phyloP scores from a whole-genome alignment of 2,888 invertebrate genomes.

The Stenodema calcarata region DNA sequence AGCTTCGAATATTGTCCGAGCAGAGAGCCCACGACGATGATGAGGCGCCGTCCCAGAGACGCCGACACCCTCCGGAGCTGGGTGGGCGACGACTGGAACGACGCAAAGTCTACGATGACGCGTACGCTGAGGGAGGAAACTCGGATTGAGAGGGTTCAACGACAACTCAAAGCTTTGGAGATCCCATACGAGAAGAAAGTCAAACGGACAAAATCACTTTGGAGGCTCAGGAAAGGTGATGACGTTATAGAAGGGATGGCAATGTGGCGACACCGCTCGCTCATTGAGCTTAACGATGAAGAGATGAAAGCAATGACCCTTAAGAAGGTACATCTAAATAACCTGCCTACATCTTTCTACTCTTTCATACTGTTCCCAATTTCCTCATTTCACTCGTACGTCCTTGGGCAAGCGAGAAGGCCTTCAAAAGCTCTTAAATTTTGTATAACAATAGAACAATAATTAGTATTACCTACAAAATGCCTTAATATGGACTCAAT shows the following conservation, averaged over 20 bases:
- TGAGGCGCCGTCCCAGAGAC: slow-evolving; percentile 31
- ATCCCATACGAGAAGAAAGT: slow-evolving; percentile 64
- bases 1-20: not conserved
- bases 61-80: slow-evolving; percentile 52
- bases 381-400: too few species aligned
- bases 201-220: slow-evolving; percentile 84
- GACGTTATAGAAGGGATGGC: slow-evolving; percentile 87
- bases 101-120: slow-evolving; percentile 45
- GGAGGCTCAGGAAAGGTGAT: slow-evolving; percentile 78
- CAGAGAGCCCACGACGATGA: slow-evolving; percentile 29
- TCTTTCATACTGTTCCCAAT: too few species aligned
- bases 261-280: slow-evolving; percentile 83
- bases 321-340: slow-evolving; percentile 45
- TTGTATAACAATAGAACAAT: too few species aligned
- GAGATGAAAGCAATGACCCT: slow-evolving; percentile 10
- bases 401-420: too few species aligned
- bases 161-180: slow-evolving; percentile 54
- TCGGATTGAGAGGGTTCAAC: slow-evolving; percentile 31
- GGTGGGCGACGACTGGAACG: slow-evolving; percentile 50
- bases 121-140: slow-evolving; percentile 49
- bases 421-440: too few species aligned
- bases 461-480: too few species aligned
- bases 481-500: too few species aligned
- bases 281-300: slow-evolving; percentile 70
- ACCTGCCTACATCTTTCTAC: slow-evolving; percentile 52